Evolutionary conservation across 1,140 invertebrate species (phyloP), one percentile per base, ranked within the genome.

Genomic region (Ectropis grisescens): DNA sequence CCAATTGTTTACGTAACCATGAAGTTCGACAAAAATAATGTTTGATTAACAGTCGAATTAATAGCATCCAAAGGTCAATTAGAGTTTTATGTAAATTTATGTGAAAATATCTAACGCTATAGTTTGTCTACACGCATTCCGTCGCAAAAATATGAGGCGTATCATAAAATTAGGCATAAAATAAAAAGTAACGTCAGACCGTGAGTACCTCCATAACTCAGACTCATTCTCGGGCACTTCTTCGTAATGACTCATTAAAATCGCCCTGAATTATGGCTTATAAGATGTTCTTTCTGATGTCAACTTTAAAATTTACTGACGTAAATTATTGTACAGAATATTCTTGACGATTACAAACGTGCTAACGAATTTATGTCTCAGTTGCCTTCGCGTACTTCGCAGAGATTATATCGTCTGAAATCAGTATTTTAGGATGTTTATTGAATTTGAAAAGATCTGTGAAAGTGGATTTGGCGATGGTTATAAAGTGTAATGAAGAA

Each of bases 211-310:
- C 16, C 16, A 19, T 19, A 19, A 19, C 8, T 19, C 8, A 19
- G n/a, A 19, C 16, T 19, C 3, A 19, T 4, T 19, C 3, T 19
- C 8, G 3, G 3, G 16, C 55, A 58, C 53, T 54, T 55, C 47
- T 40, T 34, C 39, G 41, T 49, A 54, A 40, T 49, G 47, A 57
- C 38, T 64, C 61, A 64, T 66, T 64, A 59, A 60, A 57, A 59
- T 53, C 42, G 53, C 47, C 37, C 48, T 76, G 60, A 76, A 52
- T 62, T 75, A 79, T 62, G 13, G 46, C 70, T 69, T 72, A 80
- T 75, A 72, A 72, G 68, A 72, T 58, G 61, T 68, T 80, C 75
- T 76, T 76, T 80, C 71, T 64, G 64, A 66, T 74, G 71, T 80
- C 75, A 80, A 80, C 75, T 80, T 80, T 75, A 67, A 72, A 75